These are phyloP conservation scores for Zonitis immaculata DNA, from an alignment of 2,888 invertebrate species.

Conservation along the genomic window DNA sequence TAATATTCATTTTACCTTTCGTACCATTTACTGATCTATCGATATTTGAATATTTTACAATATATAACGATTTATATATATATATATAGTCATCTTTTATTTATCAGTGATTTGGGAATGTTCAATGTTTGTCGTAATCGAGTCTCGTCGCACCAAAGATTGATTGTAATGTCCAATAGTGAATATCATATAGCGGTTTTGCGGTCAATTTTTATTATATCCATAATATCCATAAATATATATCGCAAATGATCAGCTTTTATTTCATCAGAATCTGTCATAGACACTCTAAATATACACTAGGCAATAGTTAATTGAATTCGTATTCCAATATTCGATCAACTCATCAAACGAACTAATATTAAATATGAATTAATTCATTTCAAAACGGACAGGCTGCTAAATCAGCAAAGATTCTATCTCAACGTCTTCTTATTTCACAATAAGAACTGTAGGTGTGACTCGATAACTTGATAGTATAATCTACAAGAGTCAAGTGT, in stretches of 20 bases:
- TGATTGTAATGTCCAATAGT: conserved; percentile 31
- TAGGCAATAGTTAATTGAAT: not conserved
- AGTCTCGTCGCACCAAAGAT: conserved; percentile 24
- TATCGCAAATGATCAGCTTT: conserved; percentile 27
- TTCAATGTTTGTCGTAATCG: conserved; percentile 23
- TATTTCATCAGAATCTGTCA: conserved; percentile 25
- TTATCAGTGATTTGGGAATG: conserved; percentile 15
- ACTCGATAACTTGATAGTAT: no score
- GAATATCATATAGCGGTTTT: conserved; percentile 21
- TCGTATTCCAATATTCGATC: not conserved
- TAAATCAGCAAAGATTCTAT: no score
- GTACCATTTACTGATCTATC: no score
- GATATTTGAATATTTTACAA: no score
- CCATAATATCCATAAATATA: conserved; percentile 9
- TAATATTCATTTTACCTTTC: no score
- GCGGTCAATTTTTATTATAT: conserved; percentile 24
- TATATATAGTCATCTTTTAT: conserved; percentile 24
- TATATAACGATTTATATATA: no score
- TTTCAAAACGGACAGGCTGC: no score
- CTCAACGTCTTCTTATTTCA: no score
- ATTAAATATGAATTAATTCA: conserved; percentile 26
- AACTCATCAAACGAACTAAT: not conserved
- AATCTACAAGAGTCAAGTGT: no score
- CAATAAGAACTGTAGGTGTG: no score
- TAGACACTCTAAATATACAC: conserved; percentile 1